phyloP scores from a whole-genome alignment of 2,797 vertebrate genomes.

The Muscicapa comitata region DNA sequence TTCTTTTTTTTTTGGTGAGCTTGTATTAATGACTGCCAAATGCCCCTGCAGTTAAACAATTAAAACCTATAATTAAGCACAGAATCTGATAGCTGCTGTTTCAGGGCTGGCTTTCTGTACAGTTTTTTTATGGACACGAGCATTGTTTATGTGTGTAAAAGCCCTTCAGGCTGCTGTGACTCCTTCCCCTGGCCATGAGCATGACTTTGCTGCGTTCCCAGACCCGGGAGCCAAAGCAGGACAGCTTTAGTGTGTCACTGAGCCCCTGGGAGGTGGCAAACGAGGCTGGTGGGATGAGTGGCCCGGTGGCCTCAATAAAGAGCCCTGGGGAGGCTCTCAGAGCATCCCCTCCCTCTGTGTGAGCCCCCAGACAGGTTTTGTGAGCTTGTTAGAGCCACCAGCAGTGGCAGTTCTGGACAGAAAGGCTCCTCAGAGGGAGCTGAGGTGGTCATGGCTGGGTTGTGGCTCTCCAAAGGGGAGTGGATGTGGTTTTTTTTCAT shows the following conservation, averaged over 20 bases:
- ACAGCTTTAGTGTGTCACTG: neutral
- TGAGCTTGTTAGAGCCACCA: neutral
- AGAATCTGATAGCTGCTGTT: constrained; percentile 22
- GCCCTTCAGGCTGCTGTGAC: neutral
- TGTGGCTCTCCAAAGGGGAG: neutral
- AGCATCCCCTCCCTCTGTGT: neutral
- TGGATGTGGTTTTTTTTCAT: fast-evolving
- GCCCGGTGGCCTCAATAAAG: neutral
- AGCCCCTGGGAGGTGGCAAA: neutral
- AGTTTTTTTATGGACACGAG: neutral
- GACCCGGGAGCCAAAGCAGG: neutral
- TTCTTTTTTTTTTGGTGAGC: neutral
- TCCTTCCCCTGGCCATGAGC: neutral
- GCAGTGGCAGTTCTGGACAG: neutral
- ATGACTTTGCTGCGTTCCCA: neutral
- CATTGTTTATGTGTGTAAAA: neutral
- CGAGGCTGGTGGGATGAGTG: neutral
- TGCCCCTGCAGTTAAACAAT: constrained; percentile 47
- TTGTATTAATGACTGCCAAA: constrained; percentile 41
- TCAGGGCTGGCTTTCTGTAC: neutral
- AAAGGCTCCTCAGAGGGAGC: neutral
- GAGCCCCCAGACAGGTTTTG: neutral
- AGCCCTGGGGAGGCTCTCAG: neutral
- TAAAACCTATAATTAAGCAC: constrained; percentile 30
- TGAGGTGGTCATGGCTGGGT: fast-evolving